Conservation (phyloP, 2,113 vertebrate genomes). For the Amblyornis subalaris region DNA sequence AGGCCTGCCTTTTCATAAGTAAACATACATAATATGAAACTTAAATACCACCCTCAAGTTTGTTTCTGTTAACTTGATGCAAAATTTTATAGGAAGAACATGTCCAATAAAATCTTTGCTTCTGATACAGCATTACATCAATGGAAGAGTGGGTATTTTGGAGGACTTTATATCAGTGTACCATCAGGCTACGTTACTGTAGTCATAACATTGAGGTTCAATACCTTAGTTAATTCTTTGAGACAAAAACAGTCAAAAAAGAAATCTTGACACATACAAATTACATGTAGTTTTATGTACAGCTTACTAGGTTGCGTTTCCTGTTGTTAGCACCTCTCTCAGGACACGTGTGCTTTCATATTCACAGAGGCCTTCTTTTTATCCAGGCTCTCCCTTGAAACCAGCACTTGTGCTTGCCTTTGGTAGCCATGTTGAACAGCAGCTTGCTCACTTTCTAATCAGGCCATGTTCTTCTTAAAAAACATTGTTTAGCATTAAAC, state of each 20-base stretch:
- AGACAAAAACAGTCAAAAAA: constrained; percentile 34
- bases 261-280: constrained; percentile 46
- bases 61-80: background rate
- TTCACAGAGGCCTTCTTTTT: constrained; percentile 56
- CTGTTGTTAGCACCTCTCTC: constrained; percentile 47
- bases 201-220: background rate
- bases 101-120: background rate
- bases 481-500: constrained; percentile 25
- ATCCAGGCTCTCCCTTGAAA: constrained; percentile 53
- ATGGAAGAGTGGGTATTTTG: background rate
- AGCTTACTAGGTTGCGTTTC: constrained; percentile 64
- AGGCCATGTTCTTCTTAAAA: constrained; percentile 70
- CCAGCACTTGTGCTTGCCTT: constrained; percentile 55
- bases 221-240: constrained; percentile 28
- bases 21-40: background rate
- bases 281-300: constrained; percentile 46
- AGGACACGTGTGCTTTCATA: constrained; percentile 21
- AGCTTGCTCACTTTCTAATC: constrained; percentile 69
- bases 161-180: background rate
- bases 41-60: constrained; percentile 14
- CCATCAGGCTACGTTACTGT: background rate
- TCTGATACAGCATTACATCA: background rate
- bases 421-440: constrained; percentile 65
- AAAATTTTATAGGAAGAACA: background rate
- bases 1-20: background rate